Evolutionary conservation across 2,113 vertebrate species (phyloP), one percentile per base, ranked within the genome.

Genomic region (Rutilus rutilus): DNA sequence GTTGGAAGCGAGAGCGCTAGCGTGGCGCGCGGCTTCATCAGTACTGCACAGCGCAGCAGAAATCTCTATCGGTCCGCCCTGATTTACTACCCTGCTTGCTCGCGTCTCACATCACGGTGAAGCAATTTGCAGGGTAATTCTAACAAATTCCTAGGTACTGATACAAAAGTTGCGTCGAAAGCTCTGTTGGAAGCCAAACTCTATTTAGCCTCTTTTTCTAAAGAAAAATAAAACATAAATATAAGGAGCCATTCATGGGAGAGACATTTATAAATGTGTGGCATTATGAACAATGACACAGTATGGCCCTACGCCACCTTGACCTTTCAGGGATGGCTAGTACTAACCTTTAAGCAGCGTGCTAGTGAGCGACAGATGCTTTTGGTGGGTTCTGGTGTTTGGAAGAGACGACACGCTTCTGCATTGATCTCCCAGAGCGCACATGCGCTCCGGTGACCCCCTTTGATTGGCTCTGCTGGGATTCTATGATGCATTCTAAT

Each of bases 251-350:
- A 9, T 65, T 83, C 71, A 71, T 62, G 81, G 52, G 12, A 27
- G 14, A 36, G 59, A 85, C 10, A 47, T 85, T 89, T 84, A 79
- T 73, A 86, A 89, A 86, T 89, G 85, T 77, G 11, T 82, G 52
- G 62, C 71, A 89, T 85, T 89, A 86, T 62, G 54, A 62, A 89
- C 33, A 54, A 42, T 75, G 59, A 85, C 50, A 84, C 17, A 27
- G 27, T 57, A 64, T 8, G 17, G 52, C 74, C 79, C 36, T 86
- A 33, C 21, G 1, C 50, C 71, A 64, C 25, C 23, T 50, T 87
- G 78, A 87, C 82, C 82, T 82, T 89, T 89, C 78, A 87, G 71
- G 42, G 71, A 85, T 82, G 77, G 62, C 85, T 82, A 21, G 82
- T 3, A 42, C 27, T 87, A 89, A 85, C 85, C 85, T 89, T 86